Percentiles rank a stretch among this genome's conserved stretches.
Evolutionary conservation across 1,140 invertebrate species (phyloP).

Genomic region (Carposina sasakii): DNA sequence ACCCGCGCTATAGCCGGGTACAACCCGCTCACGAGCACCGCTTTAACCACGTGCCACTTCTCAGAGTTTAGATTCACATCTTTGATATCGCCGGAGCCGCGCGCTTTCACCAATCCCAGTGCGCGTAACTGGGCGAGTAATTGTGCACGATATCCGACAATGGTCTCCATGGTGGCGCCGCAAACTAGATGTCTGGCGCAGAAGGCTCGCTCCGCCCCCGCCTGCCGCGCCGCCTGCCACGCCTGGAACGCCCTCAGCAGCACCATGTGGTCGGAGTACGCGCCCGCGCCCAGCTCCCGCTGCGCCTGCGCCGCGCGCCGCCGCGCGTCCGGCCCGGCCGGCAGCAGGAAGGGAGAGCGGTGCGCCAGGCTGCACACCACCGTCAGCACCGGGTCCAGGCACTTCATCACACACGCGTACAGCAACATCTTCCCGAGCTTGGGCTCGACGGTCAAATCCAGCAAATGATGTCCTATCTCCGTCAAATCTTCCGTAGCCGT

Average conservation of each 20-base stretch:
- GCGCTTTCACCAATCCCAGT: constrained; percentile 85
- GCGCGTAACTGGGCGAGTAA: constrained; percentile 90
- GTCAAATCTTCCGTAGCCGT: constrained; percentile 89
- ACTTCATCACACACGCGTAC: constrained; percentile 92
- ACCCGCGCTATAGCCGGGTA: constrained; percentile 90
- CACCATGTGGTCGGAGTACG: constrained; percentile 94
- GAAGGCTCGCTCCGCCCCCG: constrained; percentile 81
- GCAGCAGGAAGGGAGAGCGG: constrained; percentile 88
- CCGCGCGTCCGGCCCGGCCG: constrained; percentile 78
- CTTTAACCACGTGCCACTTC: constrained; percentile 94
- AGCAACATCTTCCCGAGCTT: constrained; percentile 93
- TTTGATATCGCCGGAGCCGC: constrained; percentile 83
- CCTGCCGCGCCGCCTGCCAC: constrained; percentile 79
- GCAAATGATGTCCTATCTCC: constrained; percentile 82
- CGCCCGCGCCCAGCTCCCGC: constrained; percentile 81
- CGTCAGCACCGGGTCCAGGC: constrained; percentile 94
- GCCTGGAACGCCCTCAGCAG: constrained; percentile 90
- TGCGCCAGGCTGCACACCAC: constrained; percentile 90
- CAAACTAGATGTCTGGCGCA: constrained; percentile 88
- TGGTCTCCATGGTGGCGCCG: constrained; percentile 89
- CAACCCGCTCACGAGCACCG: constrained; percentile 86
- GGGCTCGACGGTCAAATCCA: constrained; percentile 94
- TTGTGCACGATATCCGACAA: constrained; percentile 83
- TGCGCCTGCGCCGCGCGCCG: constrained; percentile 75
- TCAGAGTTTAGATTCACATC: constrained; percentile 89